A percentile compares a stretch with the other conserved stretches of the same genome.
Conservation (phyloP, 2,888 invertebrate genomes). For the Lithophane socia region DNA sequence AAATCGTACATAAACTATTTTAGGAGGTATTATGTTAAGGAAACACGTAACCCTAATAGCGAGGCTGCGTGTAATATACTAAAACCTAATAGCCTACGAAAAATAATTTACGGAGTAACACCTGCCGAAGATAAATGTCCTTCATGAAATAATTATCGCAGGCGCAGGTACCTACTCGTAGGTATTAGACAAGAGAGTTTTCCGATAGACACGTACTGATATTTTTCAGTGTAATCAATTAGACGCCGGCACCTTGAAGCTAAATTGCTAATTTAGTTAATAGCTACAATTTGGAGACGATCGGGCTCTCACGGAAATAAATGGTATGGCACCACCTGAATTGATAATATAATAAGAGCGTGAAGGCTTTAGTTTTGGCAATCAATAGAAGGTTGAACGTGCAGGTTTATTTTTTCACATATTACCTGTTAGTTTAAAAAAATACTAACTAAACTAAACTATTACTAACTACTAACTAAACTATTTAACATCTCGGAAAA, state of each 20-base stretch:
- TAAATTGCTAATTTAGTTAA: slow-evolving; percentile 74
- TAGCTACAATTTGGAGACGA: slow-evolving; percentile 65
- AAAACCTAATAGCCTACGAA: slow-evolving; percentile 51
- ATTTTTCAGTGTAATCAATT: slow-evolving; percentile 60
- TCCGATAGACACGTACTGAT: slow-evolving; percentile 44
- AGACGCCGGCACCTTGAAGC: slow-evolving; percentile 45
- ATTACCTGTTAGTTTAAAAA: neutral
- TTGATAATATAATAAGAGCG: slow-evolving; percentile 61
- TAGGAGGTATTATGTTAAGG: slow-evolving; percentile 30
- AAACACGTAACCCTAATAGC: slow-evolving; percentile 34
- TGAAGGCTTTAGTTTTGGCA: slow-evolving; percentile 39
- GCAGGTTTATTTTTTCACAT: neutral
- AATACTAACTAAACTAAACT: neutral
- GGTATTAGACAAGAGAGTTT: slow-evolving; percentile 28
- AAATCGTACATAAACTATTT: slow-evolving; percentile 39
- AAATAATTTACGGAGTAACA: slow-evolving; percentile 55
- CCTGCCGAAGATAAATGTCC: slow-evolving; percentile 54
- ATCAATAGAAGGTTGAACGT: slow-evolving; percentile 35
- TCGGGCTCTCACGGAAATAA: slow-evolving; percentile 59
- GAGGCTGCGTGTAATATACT: slow-evolving; percentile 32
- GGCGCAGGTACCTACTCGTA: neutral
- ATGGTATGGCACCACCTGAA: slow-evolving; percentile 61
- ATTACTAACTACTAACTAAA: too few species aligned
- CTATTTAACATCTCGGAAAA: too few species aligned
- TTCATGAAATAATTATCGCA: slow-evolving; percentile 52